Percentiles rank a stretch among this genome's conserved stretches.
Evolutionary conservation across 2,888 invertebrate genomes (phyloP).

Genomic region (Oligia fasciuncula): DNA sequence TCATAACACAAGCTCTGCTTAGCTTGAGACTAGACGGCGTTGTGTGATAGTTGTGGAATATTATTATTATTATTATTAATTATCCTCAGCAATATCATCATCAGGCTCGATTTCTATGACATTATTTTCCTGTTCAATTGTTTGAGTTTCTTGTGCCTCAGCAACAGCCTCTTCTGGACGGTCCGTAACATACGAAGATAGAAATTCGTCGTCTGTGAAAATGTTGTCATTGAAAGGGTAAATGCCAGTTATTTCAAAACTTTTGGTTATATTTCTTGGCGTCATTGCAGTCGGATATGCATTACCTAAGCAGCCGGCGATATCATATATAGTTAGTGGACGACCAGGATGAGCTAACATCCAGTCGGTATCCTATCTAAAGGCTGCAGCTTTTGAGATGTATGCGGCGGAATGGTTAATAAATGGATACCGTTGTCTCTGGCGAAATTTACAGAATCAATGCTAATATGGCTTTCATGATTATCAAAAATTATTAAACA

Average conservation of each 20-base stretch:
- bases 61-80: too few relatives aligned
- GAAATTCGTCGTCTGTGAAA: constrained; percentile 3
- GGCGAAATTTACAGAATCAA: constrained; percentile 12
- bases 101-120: constrained; percentile 16
- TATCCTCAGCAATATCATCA: constrained; percentile 18
- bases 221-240: neutral
- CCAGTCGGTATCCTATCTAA: constrained; percentile 9
- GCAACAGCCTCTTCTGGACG: constrained; percentile 12
- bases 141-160: neutral
- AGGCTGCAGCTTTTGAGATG: constrained; percentile 7
- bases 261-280: neutral
- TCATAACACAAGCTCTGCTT: too few relatives aligned
- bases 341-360: neutral
- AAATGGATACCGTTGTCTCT: neutral
- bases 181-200: constrained; percentile 55
- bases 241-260: neutral
- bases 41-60: too few relatives aligned
- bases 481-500: constrained; percentile 6
- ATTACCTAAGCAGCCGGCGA: constrained; percentile 1
- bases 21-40: too few relatives aligned
- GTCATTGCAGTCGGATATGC: constrained; percentile 8
- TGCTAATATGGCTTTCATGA: constrained; percentile 4
- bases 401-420: neutral
- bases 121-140: constrained; percentile 11
- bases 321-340: constrained; percentile 1